phyloP scores from a whole-genome alignment of 2,888 invertebrate species.

The Odiellus spinosus region DNA sequence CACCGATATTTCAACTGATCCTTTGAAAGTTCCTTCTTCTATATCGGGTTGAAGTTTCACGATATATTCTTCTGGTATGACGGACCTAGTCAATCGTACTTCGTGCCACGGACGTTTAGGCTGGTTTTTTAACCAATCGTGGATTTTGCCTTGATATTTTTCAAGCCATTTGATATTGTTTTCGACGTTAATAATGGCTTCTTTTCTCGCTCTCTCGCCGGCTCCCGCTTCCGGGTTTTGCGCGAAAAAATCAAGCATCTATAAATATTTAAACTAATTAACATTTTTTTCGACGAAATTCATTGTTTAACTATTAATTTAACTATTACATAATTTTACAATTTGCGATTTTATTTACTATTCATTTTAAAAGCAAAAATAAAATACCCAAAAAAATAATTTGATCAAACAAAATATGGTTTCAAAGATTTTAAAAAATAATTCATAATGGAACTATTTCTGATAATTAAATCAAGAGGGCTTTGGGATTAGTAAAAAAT shows the following conservation, averaged over 20 bases:
- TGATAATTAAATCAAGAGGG: too few relatives aligned
- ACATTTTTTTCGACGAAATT: too few relatives aligned
- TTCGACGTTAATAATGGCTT: slow-evolving; percentile 57
- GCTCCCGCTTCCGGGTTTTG: slow-evolving; percentile 70
- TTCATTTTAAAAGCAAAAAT: too few relatives aligned
- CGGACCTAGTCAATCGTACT: slow-evolving; percentile 41
- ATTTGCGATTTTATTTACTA: too few relatives aligned
- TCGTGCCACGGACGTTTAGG: slow-evolving; percentile 19
- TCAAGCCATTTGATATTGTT: slow-evolving; percentile 66
- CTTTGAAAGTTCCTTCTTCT: slow-evolving; percentile 38
- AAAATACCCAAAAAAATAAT: too few relatives aligned
- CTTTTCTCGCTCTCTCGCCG: slow-evolving; percentile 50
- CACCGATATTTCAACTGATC: slow-evolving; percentile 34
- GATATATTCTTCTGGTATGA: slow-evolving; percentile 49
- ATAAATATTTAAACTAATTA: too few relatives aligned
- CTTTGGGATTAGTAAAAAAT: too few relatives aligned
- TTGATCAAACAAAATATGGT: too few relatives aligned
- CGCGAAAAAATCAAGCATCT: slow-evolving; percentile 60
- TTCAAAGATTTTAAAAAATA: too few relatives aligned
- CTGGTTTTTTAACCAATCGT: slow-evolving; percentile 40
- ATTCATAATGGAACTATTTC: too few relatives aligned
- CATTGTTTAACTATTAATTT: too few relatives aligned
- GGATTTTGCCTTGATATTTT: slow-evolving; percentile 41
- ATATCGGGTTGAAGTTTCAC: slow-evolving; percentile 49
- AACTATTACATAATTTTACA: too few relatives aligned